Base-by-base conservation (phyloP, 1,140 invertebrate species). In the Linepithema humile region DNA sequence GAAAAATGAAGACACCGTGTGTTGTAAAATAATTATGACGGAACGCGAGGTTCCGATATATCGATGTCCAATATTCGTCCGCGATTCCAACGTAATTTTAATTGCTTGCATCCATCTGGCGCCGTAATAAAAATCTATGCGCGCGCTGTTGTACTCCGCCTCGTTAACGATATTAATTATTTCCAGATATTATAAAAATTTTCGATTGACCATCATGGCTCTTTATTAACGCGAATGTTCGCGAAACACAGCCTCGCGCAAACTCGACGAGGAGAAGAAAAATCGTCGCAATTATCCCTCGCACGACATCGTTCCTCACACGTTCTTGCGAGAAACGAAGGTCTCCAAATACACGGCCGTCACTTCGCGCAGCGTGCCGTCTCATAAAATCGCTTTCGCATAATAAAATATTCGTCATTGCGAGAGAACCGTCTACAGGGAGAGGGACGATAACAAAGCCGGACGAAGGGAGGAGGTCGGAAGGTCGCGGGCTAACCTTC, bases 371-470 rank as follows among this genome's bases (percentile, higher is more conserved):
- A 64, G 40, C 59, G 59, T 62, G 59, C 40, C 40, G 7, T 69
- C 75, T 80, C 75, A 29, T 43, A 80, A 80, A 80, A 80, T 80
- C 64, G 12, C 35, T 57, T 80, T 80, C 64, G 48, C 35, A 55
- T 65, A 80, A 80, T 80, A 80, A 80, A 69, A 69, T 80, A 80
- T 80, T 55, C 75, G 7, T 80, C 62, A 64, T n/a, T 55, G 45
- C 45, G 35, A 67, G 45, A 70, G 64, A 69, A 40, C 26, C n/a
- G 7, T 43, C 35, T 62, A 9, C 43, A 12, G 69, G 26, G 55
- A 74, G 23, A 15, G n/a, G 64, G 15, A 80, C 32, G 69, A 60
- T 72, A 82, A 82, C 53, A 69, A 74, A 82, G 69, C 38, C n/a
- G 23, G 35, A 17, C 7, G 40, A 35, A 15, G 69, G 10, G 20